phyloP scores from a whole-genome alignment of 2,888 invertebrate genomes.

The Pyrocoelia pectoralis region DNA sequence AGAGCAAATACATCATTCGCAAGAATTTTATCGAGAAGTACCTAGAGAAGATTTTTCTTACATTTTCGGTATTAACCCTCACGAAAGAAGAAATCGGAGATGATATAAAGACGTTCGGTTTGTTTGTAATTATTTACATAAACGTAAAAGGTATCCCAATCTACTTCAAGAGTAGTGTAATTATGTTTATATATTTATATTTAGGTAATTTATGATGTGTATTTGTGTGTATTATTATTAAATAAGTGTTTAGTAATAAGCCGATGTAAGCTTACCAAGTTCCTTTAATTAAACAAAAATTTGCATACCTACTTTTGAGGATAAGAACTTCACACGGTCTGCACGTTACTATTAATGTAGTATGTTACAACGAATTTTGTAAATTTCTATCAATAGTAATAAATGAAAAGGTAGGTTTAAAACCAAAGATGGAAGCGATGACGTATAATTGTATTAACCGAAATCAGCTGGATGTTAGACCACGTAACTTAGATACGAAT shows the following conservation, averaged over 20 bases:
- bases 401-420: not conserved
- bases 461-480: not conserved
- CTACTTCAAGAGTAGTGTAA: conserved; percentile 25
- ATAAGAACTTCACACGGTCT: not conserved
- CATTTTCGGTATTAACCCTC: conserved; percentile 48
- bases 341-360: not conserved
- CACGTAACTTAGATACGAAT: not conserved
- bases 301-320: not conserved
- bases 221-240: conserved; percentile 24
- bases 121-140: conserved; percentile 27
- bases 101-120: conserved; percentile 21
- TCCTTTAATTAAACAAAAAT: conserved; percentile 8
- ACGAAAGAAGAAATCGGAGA: conserved; percentile 24
- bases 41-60: conserved; percentile 51
- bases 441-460: too few species aligned
- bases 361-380: conserved; percentile 11
- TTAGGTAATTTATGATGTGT: conserved; percentile 23
- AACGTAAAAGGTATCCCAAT: conserved; percentile 20
- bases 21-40: conserved; percentile 49
- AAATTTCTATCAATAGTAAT: not conserved
- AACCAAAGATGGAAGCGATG: conserved; percentile 6
- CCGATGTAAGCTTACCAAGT: not conserved
- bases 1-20: conserved; percentile 29
- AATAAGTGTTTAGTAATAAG: conserved; percentile 1
- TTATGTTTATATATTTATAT: conserved; percentile 19